Evolutionary conservation across 2,888 invertebrate species (phyloP).

Genomic region (Herminia tarsipennalis): DNA sequence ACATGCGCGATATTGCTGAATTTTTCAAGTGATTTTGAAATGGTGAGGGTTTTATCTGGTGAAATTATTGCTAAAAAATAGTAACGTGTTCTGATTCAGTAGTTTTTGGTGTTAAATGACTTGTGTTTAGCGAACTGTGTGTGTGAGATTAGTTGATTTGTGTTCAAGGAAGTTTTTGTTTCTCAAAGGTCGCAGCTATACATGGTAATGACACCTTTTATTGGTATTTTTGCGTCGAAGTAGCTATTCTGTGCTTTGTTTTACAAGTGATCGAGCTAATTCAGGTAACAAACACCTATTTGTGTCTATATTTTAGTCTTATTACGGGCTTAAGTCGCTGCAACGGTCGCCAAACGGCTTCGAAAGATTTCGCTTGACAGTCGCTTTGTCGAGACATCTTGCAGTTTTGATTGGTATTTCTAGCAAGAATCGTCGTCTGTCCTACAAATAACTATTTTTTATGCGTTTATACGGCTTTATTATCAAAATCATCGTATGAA

Average conservation of each 20-base stretch:
- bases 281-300: constrained; percentile 29
- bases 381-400: constrained; percentile 45
- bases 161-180: constrained; percentile 67
- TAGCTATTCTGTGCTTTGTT: constrained; percentile 60
- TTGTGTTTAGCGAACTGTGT: constrained; percentile 54
- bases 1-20: constrained; percentile 79
- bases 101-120: constrained; percentile 44
- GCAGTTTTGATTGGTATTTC: constrained; percentile 33
- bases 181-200: constrained; percentile 73
- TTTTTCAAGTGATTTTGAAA: constrained; percentile 79
- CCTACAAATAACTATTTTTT: constrained; percentile 3
- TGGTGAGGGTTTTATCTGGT: constrained; percentile 65
- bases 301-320: constrained; percentile 16
- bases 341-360: constrained; percentile 32
- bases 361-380: constrained; percentile 37
- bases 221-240: constrained; percentile 63
- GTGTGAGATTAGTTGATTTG: constrained; percentile 54
- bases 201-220: constrained; percentile 65
- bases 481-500: background rate
- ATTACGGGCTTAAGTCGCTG: constrained; percentile 13
- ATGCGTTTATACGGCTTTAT: background rate
- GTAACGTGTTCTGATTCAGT: constrained; percentile 42
- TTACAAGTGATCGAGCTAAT: constrained; percentile 41
- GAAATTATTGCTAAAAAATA: constrained; percentile 56
- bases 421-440: constrained; percentile 17